Evolutionary conservation across 2,113 vertebrate genomes (phyloP).

Genomic region (Nymphicus hollandicus): DNA sequence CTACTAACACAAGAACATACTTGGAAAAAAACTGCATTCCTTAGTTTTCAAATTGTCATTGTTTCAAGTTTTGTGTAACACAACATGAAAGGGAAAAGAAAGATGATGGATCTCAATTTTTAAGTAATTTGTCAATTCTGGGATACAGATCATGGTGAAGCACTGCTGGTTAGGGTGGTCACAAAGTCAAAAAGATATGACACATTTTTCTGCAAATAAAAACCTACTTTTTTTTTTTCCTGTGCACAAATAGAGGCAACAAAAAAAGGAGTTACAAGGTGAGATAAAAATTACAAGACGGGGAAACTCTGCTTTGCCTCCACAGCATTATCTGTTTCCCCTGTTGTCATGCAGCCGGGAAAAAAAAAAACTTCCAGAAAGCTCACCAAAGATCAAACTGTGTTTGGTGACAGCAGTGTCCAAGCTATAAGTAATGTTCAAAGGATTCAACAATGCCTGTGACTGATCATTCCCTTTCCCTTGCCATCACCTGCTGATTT

Average conservation of each 20-base stretch:
- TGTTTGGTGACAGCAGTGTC: constrained; percentile 88
- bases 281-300: constrained; percentile 39
- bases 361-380: constrained; percentile 81
- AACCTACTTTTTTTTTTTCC: not conserved
- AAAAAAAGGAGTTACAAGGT: constrained; percentile 39
- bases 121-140: not conserved
- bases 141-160: not conserved
- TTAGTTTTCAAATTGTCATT: not conserved
- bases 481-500: constrained; percentile 90
- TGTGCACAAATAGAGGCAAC: not conserved
- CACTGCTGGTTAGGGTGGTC: not conserved
- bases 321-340: constrained; percentile 65
- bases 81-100: not conserved
- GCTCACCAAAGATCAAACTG: constrained; percentile 88
- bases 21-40: not conserved
- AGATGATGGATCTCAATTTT: not conserved
- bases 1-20: not conserved
- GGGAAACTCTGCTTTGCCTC: constrained; percentile 25
- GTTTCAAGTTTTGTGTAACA: not conserved
- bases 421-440: constrained; percentile 89
- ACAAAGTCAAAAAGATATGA: not conserved
- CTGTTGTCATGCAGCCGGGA: constrained; percentile 78
- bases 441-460: constrained; percentile 80
- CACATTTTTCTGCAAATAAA: not conserved
- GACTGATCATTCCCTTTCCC: constrained; percentile 82